phyloP scores from a whole-genome alignment of 2,797 vertebrate genomes.

The Macropodus opercularis region DNA sequence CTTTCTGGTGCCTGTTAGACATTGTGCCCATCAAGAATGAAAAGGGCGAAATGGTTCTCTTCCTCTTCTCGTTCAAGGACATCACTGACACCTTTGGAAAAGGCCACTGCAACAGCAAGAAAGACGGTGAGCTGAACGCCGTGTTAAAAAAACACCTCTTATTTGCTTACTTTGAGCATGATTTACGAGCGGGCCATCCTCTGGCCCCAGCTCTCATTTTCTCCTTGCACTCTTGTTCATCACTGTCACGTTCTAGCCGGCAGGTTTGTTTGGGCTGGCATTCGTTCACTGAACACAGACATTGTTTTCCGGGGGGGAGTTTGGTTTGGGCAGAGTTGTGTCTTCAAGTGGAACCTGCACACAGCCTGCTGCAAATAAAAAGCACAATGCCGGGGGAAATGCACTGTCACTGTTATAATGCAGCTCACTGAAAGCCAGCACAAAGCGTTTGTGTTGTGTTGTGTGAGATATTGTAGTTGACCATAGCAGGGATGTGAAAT shows the following conservation, averaged over 20 bases:
- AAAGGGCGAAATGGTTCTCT: constrained; percentile 96
- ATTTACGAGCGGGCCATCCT: constrained; percentile 53
- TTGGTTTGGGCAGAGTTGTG: constrained; percentile 32
- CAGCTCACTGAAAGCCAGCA: constrained; percentile 9
- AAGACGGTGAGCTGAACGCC: constrained; percentile 79
- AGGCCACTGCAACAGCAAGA: constrained; percentile 75
- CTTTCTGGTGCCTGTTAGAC: constrained; percentile 95
- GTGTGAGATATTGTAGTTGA: not conserved
- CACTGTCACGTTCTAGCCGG: constrained; percentile 62
- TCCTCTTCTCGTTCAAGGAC: constrained; percentile 98
- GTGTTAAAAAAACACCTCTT: constrained; percentile 15
- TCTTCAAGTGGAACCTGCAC: constrained; percentile 55
- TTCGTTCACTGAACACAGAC: constrained; percentile 47
- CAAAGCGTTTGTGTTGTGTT: not conserved
- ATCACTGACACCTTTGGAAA: constrained; percentile 87
- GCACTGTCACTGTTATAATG: constrained; percentile 6
- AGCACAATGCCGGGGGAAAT: constrained; percentile 16
- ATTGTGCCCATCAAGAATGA: constrained; percentile 98
- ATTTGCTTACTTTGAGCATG: constrained; percentile 49
- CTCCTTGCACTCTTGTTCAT: constrained; percentile 50
- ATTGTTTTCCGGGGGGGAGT: constrained; percentile 46
- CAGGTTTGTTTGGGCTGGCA: constrained; percentile 33
- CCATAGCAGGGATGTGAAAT: not conserved
- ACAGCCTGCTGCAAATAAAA: constrained; percentile 34
- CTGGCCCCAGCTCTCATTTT: constrained; percentile 50